Percentiles rank a stretch among this genome's conserved stretches.
phyloP scores from a whole-genome alignment of 2,797 vertebrate genomes.

The Syncerus caffer region DNA sequence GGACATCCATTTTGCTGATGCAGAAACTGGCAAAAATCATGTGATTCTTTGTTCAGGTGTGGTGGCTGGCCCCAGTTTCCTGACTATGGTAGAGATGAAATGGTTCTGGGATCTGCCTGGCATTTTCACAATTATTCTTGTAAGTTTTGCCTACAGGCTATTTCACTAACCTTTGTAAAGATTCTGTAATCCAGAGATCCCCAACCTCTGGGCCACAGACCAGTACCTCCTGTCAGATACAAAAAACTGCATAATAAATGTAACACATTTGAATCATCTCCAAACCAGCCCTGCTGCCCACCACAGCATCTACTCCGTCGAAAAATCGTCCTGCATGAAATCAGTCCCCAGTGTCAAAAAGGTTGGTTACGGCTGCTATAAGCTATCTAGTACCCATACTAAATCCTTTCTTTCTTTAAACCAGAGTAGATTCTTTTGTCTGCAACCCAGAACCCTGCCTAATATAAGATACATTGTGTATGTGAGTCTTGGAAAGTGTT shows the following conservation, averaged over 20 bases:
- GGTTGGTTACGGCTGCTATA: neutral
- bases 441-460: neutral
- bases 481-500: constrained; percentile 34
- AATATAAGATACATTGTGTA: neutral
- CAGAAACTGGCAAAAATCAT: neutral
- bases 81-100: neutral
- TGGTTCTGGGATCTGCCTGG: neutral
- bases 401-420: constrained; percentile 15
- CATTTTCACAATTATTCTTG: neutral
- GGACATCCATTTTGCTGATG: neutral
- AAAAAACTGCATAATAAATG: neutral
- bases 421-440: neutral
- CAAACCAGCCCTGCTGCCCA: neutral
- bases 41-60: neutral
- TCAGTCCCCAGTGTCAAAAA: neutral
- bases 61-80: neutral
- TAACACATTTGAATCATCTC: neutral
- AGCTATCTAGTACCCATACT: neutral
- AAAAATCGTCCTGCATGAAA: neutral
- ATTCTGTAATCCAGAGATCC: neutral
- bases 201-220: neutral
- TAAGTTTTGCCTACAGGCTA: neutral
- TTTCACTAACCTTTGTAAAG: constrained; percentile 4
- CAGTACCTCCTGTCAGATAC: neutral
- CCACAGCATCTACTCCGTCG: neutral